These are phyloP conservation scores for Mesoclemmys tuberculata DNA, from an alignment of 2,113 vertebrate genomes.

Conservation along the genomic window DNA sequence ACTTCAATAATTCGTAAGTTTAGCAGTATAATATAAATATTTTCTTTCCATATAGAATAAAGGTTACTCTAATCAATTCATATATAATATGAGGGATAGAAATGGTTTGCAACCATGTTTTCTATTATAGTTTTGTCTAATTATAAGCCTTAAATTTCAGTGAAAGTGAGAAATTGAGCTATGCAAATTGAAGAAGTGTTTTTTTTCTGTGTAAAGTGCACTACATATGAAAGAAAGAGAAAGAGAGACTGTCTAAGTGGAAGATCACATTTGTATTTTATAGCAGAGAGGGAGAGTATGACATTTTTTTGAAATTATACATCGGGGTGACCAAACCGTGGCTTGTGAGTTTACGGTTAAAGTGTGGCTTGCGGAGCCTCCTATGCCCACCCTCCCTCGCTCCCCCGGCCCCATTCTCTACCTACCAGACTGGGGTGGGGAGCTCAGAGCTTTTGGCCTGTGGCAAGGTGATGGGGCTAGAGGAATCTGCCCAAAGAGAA, in stretches of 20 bases:
- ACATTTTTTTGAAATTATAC: not conserved
- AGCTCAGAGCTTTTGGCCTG: not conserved
- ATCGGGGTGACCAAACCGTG: not conserved
- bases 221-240: not conserved
- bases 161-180: constrained; percentile 20
- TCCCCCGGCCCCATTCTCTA: no score
- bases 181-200: not conserved
- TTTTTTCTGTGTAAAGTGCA: not conserved
- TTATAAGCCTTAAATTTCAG: constrained; percentile 1
- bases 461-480: no score
- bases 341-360: no score
- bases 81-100: not conserved
- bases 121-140: not conserved
- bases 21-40: not conserved
- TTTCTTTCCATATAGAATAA: not conserved
- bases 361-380: no score
- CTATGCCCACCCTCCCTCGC: no score
- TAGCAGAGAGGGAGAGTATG: not conserved
- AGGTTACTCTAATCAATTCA: not conserved
- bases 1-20: constrained; percentile 8
- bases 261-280: not conserved
- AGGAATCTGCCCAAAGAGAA: no score
- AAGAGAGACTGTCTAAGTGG: not conserved
- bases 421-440: not conserved
- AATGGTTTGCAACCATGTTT: not conserved